Evolutionary conservation across 2,113 vertebrate species (phyloP).

Genomic region (Neodon shergylaensis): DNA sequence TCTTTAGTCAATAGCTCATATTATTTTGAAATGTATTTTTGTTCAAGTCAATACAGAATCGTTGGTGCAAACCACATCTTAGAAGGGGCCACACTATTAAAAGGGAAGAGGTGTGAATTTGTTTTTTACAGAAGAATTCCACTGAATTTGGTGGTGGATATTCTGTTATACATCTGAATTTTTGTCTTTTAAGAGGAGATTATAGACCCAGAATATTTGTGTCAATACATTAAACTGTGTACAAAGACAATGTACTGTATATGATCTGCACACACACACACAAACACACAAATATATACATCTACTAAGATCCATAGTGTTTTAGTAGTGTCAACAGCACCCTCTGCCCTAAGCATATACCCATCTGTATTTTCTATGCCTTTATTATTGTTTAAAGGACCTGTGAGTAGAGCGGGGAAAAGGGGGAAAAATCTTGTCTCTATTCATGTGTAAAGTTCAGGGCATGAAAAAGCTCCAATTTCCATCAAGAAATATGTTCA

Average conservation of each 20-base stretch:
- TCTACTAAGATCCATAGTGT: neutral
- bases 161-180: neutral
- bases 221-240: neutral
- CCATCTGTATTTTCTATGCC: neutral
- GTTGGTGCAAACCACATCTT: constrained; percentile 25
- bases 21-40: constrained; percentile 64
- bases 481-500: constrained; percentile 58
- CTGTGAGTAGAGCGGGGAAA: neutral
- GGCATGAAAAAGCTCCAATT: constrained; percentile 49
- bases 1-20: constrained; percentile 12
- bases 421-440: constrained; percentile 21
- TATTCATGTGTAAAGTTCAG: neutral
- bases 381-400: neutral
- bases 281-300: neutral
- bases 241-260: neutral
- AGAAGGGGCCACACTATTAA: constrained; percentile 43
- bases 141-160: neutral
- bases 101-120: constrained; percentile 37
- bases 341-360: neutral
- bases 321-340: neutral
- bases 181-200: neutral
- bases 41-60: constrained; percentile 53
- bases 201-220: neutral
- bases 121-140: neutral
- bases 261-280: neutral